Evolutionary conservation across 1,140 invertebrate species (phyloP).

Genomic region (Phthorimaea operculella): DNA sequence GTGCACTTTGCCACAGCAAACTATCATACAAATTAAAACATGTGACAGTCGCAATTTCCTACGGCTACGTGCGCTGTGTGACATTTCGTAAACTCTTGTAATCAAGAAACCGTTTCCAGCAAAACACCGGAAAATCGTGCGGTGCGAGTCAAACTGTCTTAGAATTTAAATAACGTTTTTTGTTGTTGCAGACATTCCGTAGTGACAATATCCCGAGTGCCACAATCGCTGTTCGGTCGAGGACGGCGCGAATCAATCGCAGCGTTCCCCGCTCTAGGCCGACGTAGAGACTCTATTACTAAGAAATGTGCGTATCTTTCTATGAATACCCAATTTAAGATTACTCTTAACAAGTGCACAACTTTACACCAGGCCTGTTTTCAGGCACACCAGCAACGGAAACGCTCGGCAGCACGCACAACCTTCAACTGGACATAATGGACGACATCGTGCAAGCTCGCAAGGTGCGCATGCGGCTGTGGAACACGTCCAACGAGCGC

Average conservation of each 20-base stretch:
- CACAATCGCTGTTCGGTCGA: conserved; percentile 77
- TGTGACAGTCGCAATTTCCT: no score
- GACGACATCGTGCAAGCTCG: conserved; percentile 85
- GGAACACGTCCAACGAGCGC: conserved; percentile 82
- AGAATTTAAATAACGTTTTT: neutral
- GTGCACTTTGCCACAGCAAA: no score
- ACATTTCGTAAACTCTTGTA: no score
- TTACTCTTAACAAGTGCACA: no score
- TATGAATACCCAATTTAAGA: neutral
- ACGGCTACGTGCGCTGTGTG: no score
- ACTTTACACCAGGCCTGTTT: neutral
- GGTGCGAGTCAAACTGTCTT: no score
- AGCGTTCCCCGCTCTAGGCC: conserved; percentile 71
- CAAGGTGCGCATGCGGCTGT: conserved; percentile 84
- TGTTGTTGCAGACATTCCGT: conserved; percentile 76
- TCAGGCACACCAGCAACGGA: conserved; percentile 75
- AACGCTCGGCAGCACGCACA: conserved; percentile 78
- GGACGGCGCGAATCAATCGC: conserved; percentile 83
- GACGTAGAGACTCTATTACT: conserved; percentile 46
- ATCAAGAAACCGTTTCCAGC: no score
- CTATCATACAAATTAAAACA: no score
- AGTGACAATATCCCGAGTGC: conserved; percentile 83
- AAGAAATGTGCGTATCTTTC: conserved; percentile 48
- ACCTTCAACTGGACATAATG: conserved; percentile 87
- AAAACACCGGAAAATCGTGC: no score